phyloP scores from a whole-genome alignment of 2,113 vertebrate genomes.

The Tachysurus vachellii region DNA sequence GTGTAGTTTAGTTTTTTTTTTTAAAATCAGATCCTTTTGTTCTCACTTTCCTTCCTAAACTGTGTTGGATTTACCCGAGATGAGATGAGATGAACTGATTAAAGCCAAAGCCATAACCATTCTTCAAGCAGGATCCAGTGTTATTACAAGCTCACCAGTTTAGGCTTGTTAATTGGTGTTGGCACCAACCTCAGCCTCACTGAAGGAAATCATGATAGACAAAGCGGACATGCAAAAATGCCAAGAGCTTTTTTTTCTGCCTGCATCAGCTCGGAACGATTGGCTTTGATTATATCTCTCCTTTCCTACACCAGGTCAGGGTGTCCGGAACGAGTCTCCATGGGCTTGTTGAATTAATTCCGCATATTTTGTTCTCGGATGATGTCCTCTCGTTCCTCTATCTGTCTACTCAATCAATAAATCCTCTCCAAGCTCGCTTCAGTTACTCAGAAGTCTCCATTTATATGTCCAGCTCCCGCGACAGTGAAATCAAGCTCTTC shows the following conservation, averaged over 20 bases:
- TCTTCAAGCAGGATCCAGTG: constrained; percentile 8
- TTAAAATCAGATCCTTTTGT: not conserved
- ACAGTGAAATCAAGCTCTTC: constrained; percentile 52
- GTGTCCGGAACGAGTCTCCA: constrained; percentile 23
- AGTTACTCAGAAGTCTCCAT: constrained; percentile 46
- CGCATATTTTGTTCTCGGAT: constrained; percentile 55
- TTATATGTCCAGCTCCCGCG: constrained; percentile 34
- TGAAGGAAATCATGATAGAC: not conserved
- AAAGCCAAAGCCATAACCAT: not conserved
- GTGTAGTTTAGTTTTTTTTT: not conserved
- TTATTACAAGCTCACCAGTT: not conserved
- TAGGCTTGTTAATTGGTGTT: constrained; percentile 21
- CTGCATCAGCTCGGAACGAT: constrained; percentile 22
- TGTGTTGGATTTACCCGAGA: not conserved
- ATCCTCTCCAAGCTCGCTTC: constrained; percentile 42
- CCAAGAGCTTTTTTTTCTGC: not conserved
- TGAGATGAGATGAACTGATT: not conserved
- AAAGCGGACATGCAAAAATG: not conserved
- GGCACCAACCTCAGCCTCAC: not conserved
- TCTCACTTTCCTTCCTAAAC: not conserved
- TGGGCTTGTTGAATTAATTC: constrained; percentile 45
- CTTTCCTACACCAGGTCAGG: constrained; percentile 41
- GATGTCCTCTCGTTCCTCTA: constrained; percentile 58
- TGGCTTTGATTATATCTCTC: constrained; percentile 33
- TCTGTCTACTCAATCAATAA: constrained; percentile 57